Evolutionary conservation across 2,888 invertebrate genomes (phyloP).

Genomic region (Agonopterix alstromeriana): DNA sequence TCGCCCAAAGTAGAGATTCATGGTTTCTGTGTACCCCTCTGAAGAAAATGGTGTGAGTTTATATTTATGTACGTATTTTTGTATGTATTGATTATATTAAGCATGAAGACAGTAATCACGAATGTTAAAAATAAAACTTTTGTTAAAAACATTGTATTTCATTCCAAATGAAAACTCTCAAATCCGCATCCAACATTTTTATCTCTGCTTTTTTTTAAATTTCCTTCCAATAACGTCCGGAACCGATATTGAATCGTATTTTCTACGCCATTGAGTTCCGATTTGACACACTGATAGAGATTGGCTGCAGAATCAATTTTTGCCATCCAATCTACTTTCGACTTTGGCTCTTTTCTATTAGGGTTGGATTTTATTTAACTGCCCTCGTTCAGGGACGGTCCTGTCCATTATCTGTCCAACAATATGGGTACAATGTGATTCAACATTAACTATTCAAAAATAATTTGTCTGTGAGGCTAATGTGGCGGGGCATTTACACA

Average conservation of each 20-base stretch:
- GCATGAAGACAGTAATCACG: no score
- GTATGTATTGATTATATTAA: background rate
- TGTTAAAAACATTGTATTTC: constrained; percentile 4
- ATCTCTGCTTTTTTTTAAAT: constrained; percentile 9
- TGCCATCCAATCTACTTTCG: constrained; percentile 2
- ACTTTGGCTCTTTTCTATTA: constrained; percentile 5
- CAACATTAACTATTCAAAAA: constrained; percentile 35
- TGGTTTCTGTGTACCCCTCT: no score
- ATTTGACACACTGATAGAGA: constrained; percentile 10
- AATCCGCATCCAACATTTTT: constrained; percentile 12
- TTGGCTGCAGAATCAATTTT: constrained; percentile 10
- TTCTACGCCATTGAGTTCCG: constrained; percentile 15
- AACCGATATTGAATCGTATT: constrained; percentile 18
- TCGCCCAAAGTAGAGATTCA: no score
- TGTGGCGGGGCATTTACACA: constrained; percentile 7
- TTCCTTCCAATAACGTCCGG: constrained; percentile 11
- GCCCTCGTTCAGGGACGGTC: background rate
- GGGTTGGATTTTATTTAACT: constrained; percentile 8
- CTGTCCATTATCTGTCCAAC: constrained; percentile 19
- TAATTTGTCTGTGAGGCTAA: constrained; percentile 28
- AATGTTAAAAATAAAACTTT: no score
- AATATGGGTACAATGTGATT: constrained; percentile 17
- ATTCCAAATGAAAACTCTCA: constrained; percentile 9
- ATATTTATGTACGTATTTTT: background rate
- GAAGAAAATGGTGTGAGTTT: no score